A percentile compares a stretch with the other conserved stretches of the same genome.
These are phyloP conservation scores for Autographa gamma DNA, from an alignment of 2,888 invertebrate species.

Conservation along the genomic window DNA sequence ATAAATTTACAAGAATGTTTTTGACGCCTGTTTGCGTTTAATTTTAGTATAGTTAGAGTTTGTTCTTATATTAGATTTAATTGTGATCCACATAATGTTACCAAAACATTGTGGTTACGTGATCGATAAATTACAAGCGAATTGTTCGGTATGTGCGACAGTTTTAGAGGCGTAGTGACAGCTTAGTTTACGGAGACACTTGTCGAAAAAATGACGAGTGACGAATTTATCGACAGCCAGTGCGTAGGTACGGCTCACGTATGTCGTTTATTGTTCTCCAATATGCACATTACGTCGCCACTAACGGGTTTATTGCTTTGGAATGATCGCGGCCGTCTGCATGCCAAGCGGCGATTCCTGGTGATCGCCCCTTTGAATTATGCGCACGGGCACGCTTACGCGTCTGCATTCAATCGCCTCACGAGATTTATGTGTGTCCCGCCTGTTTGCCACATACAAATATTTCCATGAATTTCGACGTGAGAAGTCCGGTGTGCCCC, in stretches of 20 bases:
- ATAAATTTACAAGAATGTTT: too few relatives aligned
- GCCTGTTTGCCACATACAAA: slow-evolving; percentile 76
- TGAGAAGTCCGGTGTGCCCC: slow-evolving; percentile 63
- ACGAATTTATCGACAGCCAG: slow-evolving; percentile 30
- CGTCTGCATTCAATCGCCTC: slow-evolving; percentile 84
- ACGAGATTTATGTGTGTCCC: slow-evolving; percentile 81
- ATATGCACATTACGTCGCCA: slow-evolving; percentile 83
- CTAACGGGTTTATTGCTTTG: slow-evolving; percentile 86
- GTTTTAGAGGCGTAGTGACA: slow-evolving; percentile 11
- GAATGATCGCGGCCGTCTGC: slow-evolving; percentile 84
- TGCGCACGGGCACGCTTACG: slow-evolving; percentile 84
- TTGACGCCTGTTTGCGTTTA: too few relatives aligned
- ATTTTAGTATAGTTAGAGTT: too few relatives aligned
- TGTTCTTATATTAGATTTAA: too few relatives aligned
- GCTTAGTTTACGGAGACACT: neutral
- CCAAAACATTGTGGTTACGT: neutral
- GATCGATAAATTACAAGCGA: neutral
- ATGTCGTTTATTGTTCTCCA: slow-evolving; percentile 68
- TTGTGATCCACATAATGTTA: neutral
- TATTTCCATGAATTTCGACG: slow-evolving; percentile 78
- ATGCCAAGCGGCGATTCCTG: slow-evolving; percentile 85
- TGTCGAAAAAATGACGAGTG: slow-evolving; percentile 36
- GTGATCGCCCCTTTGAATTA: slow-evolving; percentile 87
- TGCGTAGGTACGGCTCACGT: slow-evolving; percentile 52
- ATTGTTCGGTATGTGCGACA: neutral